Evolutionary conservation across 2,888 invertebrate species (phyloP).

Genomic region (Pimpla rufipes): DNA sequence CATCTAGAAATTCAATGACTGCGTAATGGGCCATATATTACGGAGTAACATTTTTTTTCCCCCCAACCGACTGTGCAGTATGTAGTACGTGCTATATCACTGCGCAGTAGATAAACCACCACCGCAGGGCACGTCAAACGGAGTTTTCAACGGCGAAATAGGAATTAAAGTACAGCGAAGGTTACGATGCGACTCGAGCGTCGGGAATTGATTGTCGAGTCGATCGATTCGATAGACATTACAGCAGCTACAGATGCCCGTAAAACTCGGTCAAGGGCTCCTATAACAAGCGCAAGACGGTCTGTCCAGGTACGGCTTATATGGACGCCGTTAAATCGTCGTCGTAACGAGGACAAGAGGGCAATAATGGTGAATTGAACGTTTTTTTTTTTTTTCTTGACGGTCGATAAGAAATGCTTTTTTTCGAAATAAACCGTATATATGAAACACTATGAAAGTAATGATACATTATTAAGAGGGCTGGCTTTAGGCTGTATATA

Average conservation of each 20-base stretch:
- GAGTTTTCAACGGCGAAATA: slow-evolving; percentile 3
- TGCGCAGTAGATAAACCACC: too few relatives aligned
- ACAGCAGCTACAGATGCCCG: slow-evolving; percentile 9
- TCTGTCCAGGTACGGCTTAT: not conserved
- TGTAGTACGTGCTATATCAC: too few relatives aligned
- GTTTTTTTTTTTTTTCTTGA: not conserved
- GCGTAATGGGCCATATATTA: too few relatives aligned
- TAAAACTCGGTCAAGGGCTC: slow-evolving; percentile 44
- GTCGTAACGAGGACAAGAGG: not conserved
- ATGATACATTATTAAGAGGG: too few relatives aligned
- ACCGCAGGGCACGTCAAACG: not conserved
- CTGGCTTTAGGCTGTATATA: too few relatives aligned
- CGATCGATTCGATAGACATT: slow-evolving; percentile 36
- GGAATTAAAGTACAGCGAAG: slow-evolving; percentile 11
- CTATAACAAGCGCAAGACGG: slow-evolving; percentile 5
- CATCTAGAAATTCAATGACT: too few relatives aligned
- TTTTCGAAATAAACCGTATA: too few relatives aligned
- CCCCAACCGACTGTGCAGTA: too few relatives aligned
- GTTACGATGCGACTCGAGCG: not conserved
- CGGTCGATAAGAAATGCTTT: not conserved
- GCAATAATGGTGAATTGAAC: not conserved
- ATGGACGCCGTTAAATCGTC: slow-evolving; percentile 1
- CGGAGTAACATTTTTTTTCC: too few relatives aligned
- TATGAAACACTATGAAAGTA: too few relatives aligned
- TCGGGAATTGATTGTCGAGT: slow-evolving; percentile 23